Evolutionary conservation across 1,140 invertebrate genomes (phyloP).

Genomic region (Geopemphigus sp.): DNA sequence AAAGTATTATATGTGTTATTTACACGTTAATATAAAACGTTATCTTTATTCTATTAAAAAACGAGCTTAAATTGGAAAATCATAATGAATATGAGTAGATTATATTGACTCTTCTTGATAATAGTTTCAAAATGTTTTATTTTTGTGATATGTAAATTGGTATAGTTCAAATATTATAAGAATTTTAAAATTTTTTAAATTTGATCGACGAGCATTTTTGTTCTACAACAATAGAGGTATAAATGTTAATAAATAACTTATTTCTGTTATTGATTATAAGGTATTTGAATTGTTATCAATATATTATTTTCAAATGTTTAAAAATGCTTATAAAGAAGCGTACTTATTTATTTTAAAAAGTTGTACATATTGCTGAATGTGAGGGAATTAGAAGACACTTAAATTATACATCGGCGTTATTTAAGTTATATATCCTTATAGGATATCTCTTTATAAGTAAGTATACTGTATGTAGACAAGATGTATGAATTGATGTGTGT

Average conservation of each 20-base stretch:
- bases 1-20: not conserved
- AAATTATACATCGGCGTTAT: not conserved
- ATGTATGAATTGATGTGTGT: not conserved
- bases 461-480: not conserved
- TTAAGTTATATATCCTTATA: not conserved
- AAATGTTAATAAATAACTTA: not conserved
- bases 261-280: not conserved
- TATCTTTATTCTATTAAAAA: not conserved
- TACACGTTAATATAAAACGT: not conserved
- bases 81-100: not conserved
- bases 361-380: not conserved
- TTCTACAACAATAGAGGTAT: not conserved
- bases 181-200: not conserved
- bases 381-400: not conserved
- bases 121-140: not conserved
- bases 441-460: not conserved
- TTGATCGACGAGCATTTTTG: not conserved
- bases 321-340: not conserved
- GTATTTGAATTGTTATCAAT: not conserved
- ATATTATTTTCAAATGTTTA: not conserved
- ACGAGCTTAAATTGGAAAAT: not conserved
- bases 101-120: not conserved
- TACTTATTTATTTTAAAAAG: not conserved
- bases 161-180: not conserved
- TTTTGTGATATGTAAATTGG: constrained; percentile 35